Conservation (phyloP, 2,888 invertebrate genomes). For the Chironomus tentans region DNA sequence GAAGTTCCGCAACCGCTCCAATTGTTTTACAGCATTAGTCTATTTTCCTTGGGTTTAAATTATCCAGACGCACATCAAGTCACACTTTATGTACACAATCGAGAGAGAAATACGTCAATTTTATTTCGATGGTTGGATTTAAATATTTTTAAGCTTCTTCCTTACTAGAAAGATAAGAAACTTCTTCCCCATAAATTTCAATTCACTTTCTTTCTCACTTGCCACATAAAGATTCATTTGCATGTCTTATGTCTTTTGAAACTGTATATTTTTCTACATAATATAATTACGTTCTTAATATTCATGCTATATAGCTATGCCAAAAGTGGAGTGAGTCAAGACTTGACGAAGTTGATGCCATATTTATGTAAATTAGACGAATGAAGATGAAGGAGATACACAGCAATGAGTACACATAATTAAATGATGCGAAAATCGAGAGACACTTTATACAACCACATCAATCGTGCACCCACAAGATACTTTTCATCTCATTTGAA, state of each 20-base stretch:
- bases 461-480: no score
- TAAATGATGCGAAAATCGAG: slow-evolving; percentile 25
- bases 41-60: background rate
- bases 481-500: no score
- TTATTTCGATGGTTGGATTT: background rate
- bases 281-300: slow-evolving; percentile 21
- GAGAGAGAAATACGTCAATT: background rate
- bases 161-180: background rate
- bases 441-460: background rate
- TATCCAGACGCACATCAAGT: background rate
- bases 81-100: background rate
- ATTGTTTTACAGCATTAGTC: background rate
- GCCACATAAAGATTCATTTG: slow-evolving; percentile 4
- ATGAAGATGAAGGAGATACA: background rate
- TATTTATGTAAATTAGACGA: slow-evolving; percentile 11
- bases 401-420: slow-evolving; percentile 2
- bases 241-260: background rate
- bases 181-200: background rate
- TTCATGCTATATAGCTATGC: slow-evolving; percentile 3
- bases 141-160: background rate
- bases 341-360: background rate
- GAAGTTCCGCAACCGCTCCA: background rate
- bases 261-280: background rate
- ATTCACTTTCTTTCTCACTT: background rate
- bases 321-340: background rate